Evolutionary conservation across 2,797 vertebrate species (phyloP).

Genomic region (Melanotaenia nigrans): DNA sequence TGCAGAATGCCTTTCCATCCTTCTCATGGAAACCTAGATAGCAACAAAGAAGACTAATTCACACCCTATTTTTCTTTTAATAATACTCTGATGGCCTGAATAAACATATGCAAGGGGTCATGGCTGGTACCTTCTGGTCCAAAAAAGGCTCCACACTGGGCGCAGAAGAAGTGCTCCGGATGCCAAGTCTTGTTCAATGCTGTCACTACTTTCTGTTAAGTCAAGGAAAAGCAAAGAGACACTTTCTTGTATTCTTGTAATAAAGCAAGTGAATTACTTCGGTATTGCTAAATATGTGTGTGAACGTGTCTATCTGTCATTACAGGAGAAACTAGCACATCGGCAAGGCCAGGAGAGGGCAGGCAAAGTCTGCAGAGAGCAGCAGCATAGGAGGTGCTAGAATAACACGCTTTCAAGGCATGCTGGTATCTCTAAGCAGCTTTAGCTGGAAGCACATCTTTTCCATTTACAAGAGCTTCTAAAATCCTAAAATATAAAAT

Average conservation of each 20-base stretch:
- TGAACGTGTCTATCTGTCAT: background rate
- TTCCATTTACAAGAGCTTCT: conserved; percentile 5
- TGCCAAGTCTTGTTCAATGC: conserved; percentile 96
- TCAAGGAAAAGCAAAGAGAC: background rate
- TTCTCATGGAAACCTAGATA: conserved; percentile 93
- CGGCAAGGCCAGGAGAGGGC: conserved; percentile 58
- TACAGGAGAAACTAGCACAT: background rate
- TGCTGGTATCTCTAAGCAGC: conserved; percentile 44
- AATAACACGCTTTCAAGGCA: conserved; percentile 62
- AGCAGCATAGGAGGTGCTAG: conserved; percentile 34
- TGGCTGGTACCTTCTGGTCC: conserved; percentile 90
- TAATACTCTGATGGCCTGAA: background rate
- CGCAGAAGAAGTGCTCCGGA: conserved; percentile 96
- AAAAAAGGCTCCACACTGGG: conserved; percentile 94
- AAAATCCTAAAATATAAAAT: background rate
- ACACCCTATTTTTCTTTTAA: background rate
- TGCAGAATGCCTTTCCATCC: conserved; percentile 94
- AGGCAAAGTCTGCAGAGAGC: conserved; percentile 33
- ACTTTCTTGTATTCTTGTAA: background rate
- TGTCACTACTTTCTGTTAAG: conserved; percentile 93
- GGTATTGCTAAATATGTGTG: background rate
- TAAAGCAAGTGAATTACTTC: background rate
- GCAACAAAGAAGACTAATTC: conserved; percentile 29
- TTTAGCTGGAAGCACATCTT: conserved; percentile 20
- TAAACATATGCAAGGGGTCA: background rate